These are phyloP conservation scores for Lucinisca nassula DNA, from an alignment of 2,888 invertebrate species.

Conservation along the genomic window DNA sequence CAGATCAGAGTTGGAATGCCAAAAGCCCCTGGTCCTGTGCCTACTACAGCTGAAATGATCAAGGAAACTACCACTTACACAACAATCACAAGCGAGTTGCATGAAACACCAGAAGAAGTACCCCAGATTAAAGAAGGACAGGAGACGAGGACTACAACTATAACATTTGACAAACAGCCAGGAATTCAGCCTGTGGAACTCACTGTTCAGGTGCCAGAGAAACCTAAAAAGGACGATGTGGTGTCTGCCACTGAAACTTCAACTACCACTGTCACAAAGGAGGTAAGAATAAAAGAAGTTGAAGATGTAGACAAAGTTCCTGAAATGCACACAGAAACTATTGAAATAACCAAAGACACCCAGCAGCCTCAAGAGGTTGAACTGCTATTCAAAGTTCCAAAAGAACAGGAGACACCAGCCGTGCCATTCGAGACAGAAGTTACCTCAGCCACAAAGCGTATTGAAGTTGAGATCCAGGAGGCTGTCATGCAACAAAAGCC, in stretches of 20 bases:
- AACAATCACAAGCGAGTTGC: conserved; percentile 68
- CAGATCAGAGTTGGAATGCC: conserved; percentile 81
- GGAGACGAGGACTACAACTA: conserved; percentile 74
- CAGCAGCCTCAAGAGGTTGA: conserved; percentile 76
- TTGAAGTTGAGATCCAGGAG: conserved; percentile 84
- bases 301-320: conserved; percentile 54
- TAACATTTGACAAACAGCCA: conserved; percentile 77
- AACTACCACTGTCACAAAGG: conserved; percentile 76
- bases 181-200: conserved; percentile 76
- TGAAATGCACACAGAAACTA: conserved; percentile 83
- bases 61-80: conserved; percentile 76
- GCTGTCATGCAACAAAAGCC: conserved; percentile 77
- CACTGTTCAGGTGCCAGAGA: conserved; percentile 74
- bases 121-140: conserved; percentile 78
- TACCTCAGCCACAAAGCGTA: conserved; percentile 76
- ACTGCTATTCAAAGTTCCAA: conserved; percentile 73
- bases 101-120: conserved; percentile 67
- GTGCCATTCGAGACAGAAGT: conserved; percentile 64
- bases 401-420: conserved; percentile 62
- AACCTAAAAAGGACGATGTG: conserved; percentile 71
- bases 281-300: conserved; percentile 75
- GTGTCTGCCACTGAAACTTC: conserved; percentile 76
- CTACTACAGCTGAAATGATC: conserved; percentile 73
- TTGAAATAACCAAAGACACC: conserved; percentile 80
- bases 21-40: conserved; percentile 42